Percentiles rank a stretch among this genome's conserved stretches.
Evolutionary conservation across 2,888 invertebrate genomes (phyloP).

Genomic region (Nephrotoma appendiculata): DNA sequence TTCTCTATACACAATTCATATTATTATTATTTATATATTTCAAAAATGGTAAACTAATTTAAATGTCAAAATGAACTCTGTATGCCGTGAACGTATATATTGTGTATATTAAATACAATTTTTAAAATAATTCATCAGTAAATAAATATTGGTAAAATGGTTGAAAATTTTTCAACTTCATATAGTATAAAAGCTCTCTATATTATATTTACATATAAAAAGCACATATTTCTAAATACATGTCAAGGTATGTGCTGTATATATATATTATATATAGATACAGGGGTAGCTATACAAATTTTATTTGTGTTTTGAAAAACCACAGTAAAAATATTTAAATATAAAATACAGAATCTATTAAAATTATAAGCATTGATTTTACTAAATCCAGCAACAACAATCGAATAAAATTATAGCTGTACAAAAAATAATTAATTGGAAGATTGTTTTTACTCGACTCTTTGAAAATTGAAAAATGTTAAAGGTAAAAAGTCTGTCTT

Average conservation of each 20-base stretch:
- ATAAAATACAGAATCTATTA: not conserved
- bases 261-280: not conserved
- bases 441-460: not conserved
- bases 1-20: not conserved
- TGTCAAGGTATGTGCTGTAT: not conserved
- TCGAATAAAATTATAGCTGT: not conserved
- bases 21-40: not conserved
- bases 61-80: not conserved
- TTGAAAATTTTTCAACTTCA: not conserved
- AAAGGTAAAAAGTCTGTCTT: not conserved
- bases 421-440: not conserved
- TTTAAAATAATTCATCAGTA: not conserved
- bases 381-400: not conserved
- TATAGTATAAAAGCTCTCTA: too few relatives aligned
- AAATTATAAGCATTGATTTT: not conserved
- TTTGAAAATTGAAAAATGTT: not conserved
- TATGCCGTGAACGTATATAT: not conserved
- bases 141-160: not conserved
- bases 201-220: not conserved
- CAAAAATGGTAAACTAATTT: not conserved
- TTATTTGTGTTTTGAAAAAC: not conserved
- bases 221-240: not conserved
- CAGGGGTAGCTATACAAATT: not conserved
- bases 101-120: not conserved
- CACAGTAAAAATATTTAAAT: not conserved